Evolutionary conservation across 2,888 invertebrate genomes (phyloP).

Genomic region (Horisme vitalbata): DNA sequence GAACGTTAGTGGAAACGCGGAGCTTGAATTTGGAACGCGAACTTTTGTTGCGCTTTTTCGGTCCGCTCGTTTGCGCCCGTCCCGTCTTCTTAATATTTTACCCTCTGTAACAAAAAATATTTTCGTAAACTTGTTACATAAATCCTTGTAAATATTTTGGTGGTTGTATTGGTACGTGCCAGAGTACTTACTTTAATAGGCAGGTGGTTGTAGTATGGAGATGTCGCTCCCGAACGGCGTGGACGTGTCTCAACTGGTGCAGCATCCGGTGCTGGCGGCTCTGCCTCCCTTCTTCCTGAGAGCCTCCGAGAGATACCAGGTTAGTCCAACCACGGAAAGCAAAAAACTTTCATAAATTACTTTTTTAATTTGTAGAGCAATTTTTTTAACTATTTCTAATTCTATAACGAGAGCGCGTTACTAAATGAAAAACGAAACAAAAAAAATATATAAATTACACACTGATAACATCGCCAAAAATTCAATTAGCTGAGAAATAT

Average conservation of each 20-base stretch:
- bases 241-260: conserved; percentile 93
- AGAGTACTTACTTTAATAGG: conserved; percentile 26
- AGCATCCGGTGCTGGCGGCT: conserved; percentile 92
- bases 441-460: too few relatives aligned
- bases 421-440: too few relatives aligned
- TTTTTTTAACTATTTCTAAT: too few relatives aligned
- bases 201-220: conserved; percentile 52
- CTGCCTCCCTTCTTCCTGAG: conserved; percentile 94
- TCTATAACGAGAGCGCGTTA: too few relatives aligned
- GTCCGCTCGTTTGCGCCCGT: background rate
- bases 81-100: background rate
- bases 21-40: conserved; percentile 29
- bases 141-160: conserved; percentile 12
- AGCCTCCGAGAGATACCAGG: conserved; percentile 95
- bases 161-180: conserved; percentile 35
- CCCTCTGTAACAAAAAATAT: background rate
- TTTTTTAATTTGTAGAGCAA: too few relatives aligned
- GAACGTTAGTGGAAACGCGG: conserved; percentile 45
- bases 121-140: conserved; percentile 7
- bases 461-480: too few relatives aligned
- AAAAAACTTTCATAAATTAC: too few relatives aligned
- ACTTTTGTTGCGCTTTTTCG: conserved; percentile 22
- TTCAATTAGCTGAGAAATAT: too few relatives aligned
- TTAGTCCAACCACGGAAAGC: conserved; percentile 41
- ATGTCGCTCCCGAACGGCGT: conserved; percentile 94